phyloP scores from a whole-genome alignment of 2,113 vertebrate genomes.

The Eidolon helvum region DNA sequence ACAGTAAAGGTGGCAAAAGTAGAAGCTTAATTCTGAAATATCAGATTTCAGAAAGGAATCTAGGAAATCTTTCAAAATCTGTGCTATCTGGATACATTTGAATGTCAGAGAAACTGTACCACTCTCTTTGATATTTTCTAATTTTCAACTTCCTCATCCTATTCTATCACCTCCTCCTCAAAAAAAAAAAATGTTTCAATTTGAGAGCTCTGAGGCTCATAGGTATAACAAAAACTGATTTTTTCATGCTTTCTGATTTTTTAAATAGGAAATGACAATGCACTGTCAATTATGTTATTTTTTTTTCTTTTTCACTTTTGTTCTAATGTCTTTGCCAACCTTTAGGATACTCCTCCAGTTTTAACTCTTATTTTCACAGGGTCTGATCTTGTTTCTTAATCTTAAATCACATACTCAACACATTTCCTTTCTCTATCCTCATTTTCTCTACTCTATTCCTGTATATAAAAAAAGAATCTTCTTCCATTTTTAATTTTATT shows the following conservation, averaged over 20 bases:
- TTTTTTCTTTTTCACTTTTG: neutral
- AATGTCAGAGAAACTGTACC: neutral
- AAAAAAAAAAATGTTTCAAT: neutral
- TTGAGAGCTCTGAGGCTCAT: neutral
- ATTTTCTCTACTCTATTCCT: neutral
- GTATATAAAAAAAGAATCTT: neutral
- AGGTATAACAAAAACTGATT: neutral
- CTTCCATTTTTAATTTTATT: neutral
- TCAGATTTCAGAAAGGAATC: neutral
- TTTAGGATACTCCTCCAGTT: neutral
- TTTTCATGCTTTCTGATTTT: neutral
- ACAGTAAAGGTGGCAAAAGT: neutral
- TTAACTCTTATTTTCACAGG: neutral
- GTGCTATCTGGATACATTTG: neutral
- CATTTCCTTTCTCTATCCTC: neutral
- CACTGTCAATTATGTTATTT: neutral
- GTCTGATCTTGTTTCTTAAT: neutral
- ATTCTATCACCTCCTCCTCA: neutral
- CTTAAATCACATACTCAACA: neutral
- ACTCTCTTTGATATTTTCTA: neutral
- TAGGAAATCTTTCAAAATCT: neutral
- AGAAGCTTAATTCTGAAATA: neutral
- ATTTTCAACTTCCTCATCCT: neutral
- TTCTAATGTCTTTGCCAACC: neutral
- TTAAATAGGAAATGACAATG: neutral